A percentile compares a stretch with the other conserved stretches of the same genome.
Evolutionary conservation across 2,797 vertebrate species (phyloP).

Genomic region (Sebastolobus altivelis): DNA sequence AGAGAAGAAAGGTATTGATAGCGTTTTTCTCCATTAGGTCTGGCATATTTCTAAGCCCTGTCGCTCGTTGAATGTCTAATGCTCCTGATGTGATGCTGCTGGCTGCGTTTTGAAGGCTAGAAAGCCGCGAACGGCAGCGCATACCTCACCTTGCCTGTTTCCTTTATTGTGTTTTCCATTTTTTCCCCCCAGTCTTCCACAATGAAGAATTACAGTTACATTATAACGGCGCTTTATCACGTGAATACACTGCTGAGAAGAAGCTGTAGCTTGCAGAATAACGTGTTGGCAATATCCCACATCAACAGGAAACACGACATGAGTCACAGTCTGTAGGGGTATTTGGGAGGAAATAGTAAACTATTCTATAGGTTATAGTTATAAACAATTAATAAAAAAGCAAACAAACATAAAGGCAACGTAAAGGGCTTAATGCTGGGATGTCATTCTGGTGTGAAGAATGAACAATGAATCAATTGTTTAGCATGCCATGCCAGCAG

Average conservation of each 20-base stretch:
- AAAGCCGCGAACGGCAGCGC: conserved; percentile 72
- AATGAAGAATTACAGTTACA: conserved; percentile 62
- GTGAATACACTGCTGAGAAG: conserved; percentile 31
- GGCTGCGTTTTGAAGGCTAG: conserved; percentile 71
- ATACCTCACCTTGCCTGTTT: conserved; percentile 79
- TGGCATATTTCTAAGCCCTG: conserved; percentile 74
- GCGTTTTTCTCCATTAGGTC: conserved; percentile 85
- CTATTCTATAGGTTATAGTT: neutral
- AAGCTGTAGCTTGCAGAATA: conserved; percentile 22
- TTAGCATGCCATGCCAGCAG: neutral
- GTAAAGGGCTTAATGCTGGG: neutral
- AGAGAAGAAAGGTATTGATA: conserved; percentile 90
- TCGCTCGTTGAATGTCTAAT: conserved; percentile 76
- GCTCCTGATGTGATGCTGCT: conserved; percentile 73
- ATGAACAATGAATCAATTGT: neutral
- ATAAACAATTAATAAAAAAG: neutral
- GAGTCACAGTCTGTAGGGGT: neutral
- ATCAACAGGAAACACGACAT: conserved; percentile 21
- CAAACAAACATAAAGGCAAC: neutral
- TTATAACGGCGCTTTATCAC: conserved; percentile 46
- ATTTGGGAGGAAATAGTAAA: neutral
- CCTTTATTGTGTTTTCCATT: conserved; percentile 81
- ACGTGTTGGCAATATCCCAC: conserved; percentile 20
- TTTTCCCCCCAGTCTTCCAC: conserved; percentile 55
- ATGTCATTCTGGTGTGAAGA: neutral